Evolutionary conservation across 2,888 invertebrate species (phyloP).

Genomic region (Frankliniella fusca): DNA sequence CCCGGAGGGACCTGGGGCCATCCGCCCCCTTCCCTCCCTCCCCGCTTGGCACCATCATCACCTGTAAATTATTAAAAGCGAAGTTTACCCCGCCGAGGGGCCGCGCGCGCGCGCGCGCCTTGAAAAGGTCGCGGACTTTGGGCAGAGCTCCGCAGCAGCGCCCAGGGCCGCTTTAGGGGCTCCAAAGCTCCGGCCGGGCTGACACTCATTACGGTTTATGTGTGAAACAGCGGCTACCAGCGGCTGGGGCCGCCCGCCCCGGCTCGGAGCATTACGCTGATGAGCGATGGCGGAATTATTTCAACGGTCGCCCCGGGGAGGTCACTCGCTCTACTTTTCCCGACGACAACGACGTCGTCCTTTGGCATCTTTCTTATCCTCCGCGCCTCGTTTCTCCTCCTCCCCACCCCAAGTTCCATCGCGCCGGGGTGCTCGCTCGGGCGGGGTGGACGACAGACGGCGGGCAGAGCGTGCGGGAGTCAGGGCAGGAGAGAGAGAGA

Average conservation of each 20-base stretch:
- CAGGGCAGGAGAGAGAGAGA: constrained; percentile 28
- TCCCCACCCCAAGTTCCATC: no score
- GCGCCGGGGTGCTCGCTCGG: no score
- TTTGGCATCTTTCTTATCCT: neutral
- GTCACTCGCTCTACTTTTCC: neutral
- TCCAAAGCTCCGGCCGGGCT: neutral
- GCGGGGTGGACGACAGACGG: neutral
- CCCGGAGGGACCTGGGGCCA: neutral
- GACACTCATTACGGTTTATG: neutral
- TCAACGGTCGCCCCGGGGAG: neutral
- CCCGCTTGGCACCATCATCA: neutral
- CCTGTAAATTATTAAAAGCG: constrained; percentile 15
- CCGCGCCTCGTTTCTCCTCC: no score
- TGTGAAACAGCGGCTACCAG: neutral
- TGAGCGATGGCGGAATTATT: neutral
- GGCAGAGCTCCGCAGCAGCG: neutral
- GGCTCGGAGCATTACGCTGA: no score
- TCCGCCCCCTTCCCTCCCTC: neutral
- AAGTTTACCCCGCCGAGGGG: constrained; percentile 8
- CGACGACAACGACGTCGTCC: constrained; percentile 4
- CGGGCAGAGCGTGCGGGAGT: no score
- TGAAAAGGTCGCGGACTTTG: no score
- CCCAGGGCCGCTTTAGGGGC: neutral
- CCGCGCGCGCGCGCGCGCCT: constrained; percentile 15
- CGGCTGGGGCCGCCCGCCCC: neutral